Base-by-base conservation (phyloP, 2,888 invertebrate genomes). In the Gandaritis pyraliata region DNA sequence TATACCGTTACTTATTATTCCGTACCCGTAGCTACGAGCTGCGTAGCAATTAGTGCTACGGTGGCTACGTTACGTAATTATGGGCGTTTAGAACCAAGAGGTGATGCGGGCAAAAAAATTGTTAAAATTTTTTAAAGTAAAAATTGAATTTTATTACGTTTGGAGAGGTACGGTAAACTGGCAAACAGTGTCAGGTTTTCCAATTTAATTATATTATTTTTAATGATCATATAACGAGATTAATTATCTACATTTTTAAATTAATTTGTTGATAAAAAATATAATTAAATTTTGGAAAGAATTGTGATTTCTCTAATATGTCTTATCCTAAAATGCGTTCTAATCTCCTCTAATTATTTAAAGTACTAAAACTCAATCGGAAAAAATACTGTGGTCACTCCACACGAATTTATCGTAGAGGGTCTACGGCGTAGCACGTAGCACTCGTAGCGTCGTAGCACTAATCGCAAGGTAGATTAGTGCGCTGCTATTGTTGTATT, bases 11-110 rank as follows among this genome's bases (percentile, higher is more conserved):
- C 72, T 45, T 50, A 54, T 53, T 43, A 16, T 30, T 38, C 50
- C 38, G 49, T 46, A 46, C 36, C 54, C 55, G 55, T 59, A 56
- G 77, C 86, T 88, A 87, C 84, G 84, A 84, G 80, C 77, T 86
- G 87, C 87, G 88, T 88, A 89, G 91, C 87, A 88, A 90, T 90
- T 90, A 90, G 86, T 81, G 88, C 86, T 88, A 87, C 85, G 85
- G 72, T 77, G 75, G 74, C 74, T 76, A 80, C 77, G 81, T 86
- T 86, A 86, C 83, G 83, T 87, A 88, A 88, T 88, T 87, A 86
- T 82, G 80, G 76, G 72, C 81, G 83, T 77, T 85, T 86, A 82
- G 77, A 74, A 70, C 61, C 71, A 65, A 67, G 72, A 68, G 63
- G 58, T 52, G 62, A 65, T 53, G 63, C 60, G 58, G 50, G 65